Conservation (phyloP, 2,888 invertebrate genomes). For the Agrotis ipsilon region DNA sequence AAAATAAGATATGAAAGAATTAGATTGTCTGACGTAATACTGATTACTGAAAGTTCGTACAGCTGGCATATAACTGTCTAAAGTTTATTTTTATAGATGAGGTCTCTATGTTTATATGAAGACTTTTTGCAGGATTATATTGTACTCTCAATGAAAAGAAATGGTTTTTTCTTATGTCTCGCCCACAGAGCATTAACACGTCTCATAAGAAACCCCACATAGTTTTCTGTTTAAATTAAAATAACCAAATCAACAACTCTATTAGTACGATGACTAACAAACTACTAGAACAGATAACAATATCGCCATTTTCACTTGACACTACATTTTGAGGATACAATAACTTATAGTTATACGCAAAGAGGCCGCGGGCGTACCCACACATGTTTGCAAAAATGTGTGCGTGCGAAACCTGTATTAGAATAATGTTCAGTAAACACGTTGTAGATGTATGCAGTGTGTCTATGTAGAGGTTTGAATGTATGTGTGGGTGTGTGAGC, state of each 20-base stretch:
- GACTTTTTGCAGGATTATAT: conserved; percentile 30
- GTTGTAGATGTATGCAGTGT: conserved; percentile 44
- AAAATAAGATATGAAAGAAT: conserved; percentile 40
- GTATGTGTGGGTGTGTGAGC: conserved; percentile 63
- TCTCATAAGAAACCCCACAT: not conserved
- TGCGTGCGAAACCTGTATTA: conserved; percentile 71
- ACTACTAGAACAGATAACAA: conserved; percentile 50
- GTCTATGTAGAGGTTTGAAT: conserved; percentile 46
- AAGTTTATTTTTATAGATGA: conserved; percentile 33
- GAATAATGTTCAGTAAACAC: conserved; percentile 64
- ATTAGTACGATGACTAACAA: conserved; percentile 32
- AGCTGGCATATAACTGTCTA: conserved; percentile 38
- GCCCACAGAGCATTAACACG: not conserved
- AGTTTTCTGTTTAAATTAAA: not conserved
- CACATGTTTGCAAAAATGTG: conserved; percentile 59
- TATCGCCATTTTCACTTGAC: conserved; percentile 53
- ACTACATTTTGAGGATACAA: conserved; percentile 63
- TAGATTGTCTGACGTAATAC: conserved; percentile 21
- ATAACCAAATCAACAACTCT: conserved; percentile 26
- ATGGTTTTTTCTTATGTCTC: not conserved
- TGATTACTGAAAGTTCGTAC: conserved; percentile 29
- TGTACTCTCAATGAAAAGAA: not conserved
- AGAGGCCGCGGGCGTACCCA: conserved; percentile 76
- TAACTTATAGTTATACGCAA: conserved; percentile 66
- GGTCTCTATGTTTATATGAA: not conserved